These are phyloP conservation scores for Sipha flava DNA, from an alignment of 1,140 invertebrate species.

Conservation along the genomic window DNA sequence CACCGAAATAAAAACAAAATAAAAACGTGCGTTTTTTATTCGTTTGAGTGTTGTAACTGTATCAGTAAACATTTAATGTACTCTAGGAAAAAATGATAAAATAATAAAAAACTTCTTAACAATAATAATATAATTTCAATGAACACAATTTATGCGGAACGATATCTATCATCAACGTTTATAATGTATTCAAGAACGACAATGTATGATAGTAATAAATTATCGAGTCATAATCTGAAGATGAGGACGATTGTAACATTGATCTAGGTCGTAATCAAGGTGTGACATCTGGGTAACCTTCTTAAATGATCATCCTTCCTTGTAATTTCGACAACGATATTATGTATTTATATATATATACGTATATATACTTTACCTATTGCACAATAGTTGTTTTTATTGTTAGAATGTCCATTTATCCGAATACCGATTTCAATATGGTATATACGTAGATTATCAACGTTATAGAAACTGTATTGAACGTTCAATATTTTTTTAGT, in stretches of 20 bases:
- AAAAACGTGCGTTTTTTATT: too few species aligned
- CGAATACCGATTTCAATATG: neutral
- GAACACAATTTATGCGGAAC: neutral
- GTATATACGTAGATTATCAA: too few species aligned
- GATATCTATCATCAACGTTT: neutral
- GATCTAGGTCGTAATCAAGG: constrained; percentile 15
- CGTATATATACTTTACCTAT: neutral
- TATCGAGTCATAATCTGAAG: neutral
- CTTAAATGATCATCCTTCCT: neutral
- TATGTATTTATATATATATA: too few species aligned
- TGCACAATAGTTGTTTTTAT: neutral
- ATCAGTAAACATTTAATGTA: too few species aligned
- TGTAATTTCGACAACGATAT: neutral
- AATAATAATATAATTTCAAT: too few species aligned
- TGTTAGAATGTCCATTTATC: neutral
- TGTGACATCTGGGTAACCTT: constrained; percentile 21
- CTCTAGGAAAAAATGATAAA: too few species aligned
- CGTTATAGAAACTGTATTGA: too few species aligned
- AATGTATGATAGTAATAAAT: neutral
- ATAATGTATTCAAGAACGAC: neutral
- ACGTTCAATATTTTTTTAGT: too few species aligned
- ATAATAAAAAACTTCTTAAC: too few species aligned
- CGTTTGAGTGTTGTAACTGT: too few species aligned
- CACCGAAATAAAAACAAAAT: too few species aligned
- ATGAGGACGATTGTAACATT: constrained; percentile 12